Base-by-base conservation (phyloP, 2,888 invertebrate genomes). In the Meloe dianella region DNA sequence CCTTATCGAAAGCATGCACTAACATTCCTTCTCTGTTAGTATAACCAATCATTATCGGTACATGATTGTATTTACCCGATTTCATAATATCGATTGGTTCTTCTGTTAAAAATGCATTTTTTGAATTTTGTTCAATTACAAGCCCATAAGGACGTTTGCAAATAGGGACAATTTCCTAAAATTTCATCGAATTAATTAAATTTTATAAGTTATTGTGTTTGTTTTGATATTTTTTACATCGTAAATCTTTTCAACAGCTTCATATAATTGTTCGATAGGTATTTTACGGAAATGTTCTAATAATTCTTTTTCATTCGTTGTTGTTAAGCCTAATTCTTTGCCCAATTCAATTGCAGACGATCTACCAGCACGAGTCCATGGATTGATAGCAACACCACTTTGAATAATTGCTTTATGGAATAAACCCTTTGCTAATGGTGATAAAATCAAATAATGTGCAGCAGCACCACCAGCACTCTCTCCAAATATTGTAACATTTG, bases 401-500 rank as follows among this genome's bases (percentile, higher is more conserved):
- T 80, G 80, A 54, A 76, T 63, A 29, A 80, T 80, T 7, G 80
- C 80, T 63, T 79, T 79, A 58, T 80, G 79, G 64, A 80, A 80
- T 20, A 80, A 69, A 29, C 81, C 81, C 74, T 82, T 83, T 1
- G 86, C 79, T 69, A 84, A 80, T 30, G 86, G 84, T 0, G 86
- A 85, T 7, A 86, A 71, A 71, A 84, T 82, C 73, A 86, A 80
- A 70, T 83, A 86, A 71, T 87, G 86, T 0, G 85, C 82, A 1
- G 86, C 84, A 32, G 84, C 84, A 14, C 80, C 84, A 0, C 87
- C 87, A 1, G 87, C 87, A 71, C 87, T 87, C 74, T 87, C 85
- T 1, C 87, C 87, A 74, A 86, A 85, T 9, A 87, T 80, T 0
- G 87, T 87, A 1, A 87, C 86, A 67, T 87, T 87, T 6, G 84